Percentiles rank a stretch among this genome's conserved stretches.
phyloP scores from a whole-genome alignment of 2,113 vertebrate genomes.

The Oncorhynchus clarkii region DNA sequence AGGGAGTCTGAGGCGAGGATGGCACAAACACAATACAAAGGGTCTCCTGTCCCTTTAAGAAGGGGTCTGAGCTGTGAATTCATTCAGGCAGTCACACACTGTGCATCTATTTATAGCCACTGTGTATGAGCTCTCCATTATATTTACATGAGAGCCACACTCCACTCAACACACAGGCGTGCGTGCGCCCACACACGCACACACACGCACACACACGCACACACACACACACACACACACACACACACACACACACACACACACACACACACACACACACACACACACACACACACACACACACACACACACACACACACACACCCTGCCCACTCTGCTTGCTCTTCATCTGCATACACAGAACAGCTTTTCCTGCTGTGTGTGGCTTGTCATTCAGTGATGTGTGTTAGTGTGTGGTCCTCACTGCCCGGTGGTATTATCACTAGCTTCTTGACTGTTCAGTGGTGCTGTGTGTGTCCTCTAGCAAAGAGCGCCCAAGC shows the following conservation, averaged over 20 bases:
- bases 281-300: conserved; percentile 26
- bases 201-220: conserved; percentile 2
- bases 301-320: conserved; percentile 2
- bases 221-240: background rate
- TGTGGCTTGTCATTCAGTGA: conserved; percentile 7
- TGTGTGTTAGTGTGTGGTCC: conserved; percentile 9
- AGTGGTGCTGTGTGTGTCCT: conserved; percentile 33
- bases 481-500: conserved; percentile 35
- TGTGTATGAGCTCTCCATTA: conserved; percentile 46
- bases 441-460: conserved; percentile 2
- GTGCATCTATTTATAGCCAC: conserved; percentile 53
- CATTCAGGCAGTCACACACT: conserved; percentile 37
- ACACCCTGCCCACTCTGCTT: conserved; percentile 28
- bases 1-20: background rate
- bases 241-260: conserved; percentile 4
- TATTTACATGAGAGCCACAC: conserved; percentile 38
- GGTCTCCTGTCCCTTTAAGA: conserved; percentile 20
- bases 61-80: background rate
- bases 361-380: conserved; percentile 21
- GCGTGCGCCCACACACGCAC: conserved; percentile 9
- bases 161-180: background rate
- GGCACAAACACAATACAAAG: background rate
- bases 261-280: conserved; percentile 13
- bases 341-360: conserved; percentile 4
- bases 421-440: background rate